phyloP scores from a whole-genome alignment of 2,888 invertebrate genomes.

The Archips crataeganus region DNA sequence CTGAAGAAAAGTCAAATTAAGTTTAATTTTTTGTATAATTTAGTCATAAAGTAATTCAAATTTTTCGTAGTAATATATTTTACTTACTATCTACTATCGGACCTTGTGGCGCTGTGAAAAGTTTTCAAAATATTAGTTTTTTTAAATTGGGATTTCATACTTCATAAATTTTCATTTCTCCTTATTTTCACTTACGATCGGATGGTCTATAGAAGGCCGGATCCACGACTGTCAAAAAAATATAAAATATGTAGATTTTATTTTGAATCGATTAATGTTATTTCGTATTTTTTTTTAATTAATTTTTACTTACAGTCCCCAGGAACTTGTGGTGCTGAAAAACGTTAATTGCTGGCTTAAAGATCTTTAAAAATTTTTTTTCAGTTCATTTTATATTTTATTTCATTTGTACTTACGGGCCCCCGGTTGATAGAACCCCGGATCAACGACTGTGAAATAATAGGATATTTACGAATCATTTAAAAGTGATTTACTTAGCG shows the following conservation, averaged over 20 bases:
- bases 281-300: neutral
- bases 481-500: neutral
- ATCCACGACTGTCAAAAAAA: constrained; percentile 18
- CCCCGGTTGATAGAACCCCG: constrained; percentile 33
- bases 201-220: constrained; percentile 42
- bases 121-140: neutral
- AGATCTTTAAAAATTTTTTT: neutral
- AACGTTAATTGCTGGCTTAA: neutral
- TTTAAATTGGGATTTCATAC: neutral
- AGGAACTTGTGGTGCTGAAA: constrained; percentile 1
- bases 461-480: neutral
- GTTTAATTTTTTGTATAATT: neutral
- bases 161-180: neutral
- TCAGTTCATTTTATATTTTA: neutral
- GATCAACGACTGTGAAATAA: constrained; percentile 23
- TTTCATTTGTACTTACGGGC: constrained; percentile 14
- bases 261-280: neutral
- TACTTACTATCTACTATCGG: constrained; percentile 7
- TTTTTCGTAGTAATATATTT: neutral
- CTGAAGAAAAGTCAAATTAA: neutral
- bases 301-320: neutral
- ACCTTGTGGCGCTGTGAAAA: neutral
- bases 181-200: constrained; percentile 16
- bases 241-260: neutral
- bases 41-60: too few relatives aligned